A percentile compares a stretch with the other conserved stretches of the same genome.
Conservation (phyloP, 2,113 vertebrate genomes). For the Barnardius zonarius region DNA sequence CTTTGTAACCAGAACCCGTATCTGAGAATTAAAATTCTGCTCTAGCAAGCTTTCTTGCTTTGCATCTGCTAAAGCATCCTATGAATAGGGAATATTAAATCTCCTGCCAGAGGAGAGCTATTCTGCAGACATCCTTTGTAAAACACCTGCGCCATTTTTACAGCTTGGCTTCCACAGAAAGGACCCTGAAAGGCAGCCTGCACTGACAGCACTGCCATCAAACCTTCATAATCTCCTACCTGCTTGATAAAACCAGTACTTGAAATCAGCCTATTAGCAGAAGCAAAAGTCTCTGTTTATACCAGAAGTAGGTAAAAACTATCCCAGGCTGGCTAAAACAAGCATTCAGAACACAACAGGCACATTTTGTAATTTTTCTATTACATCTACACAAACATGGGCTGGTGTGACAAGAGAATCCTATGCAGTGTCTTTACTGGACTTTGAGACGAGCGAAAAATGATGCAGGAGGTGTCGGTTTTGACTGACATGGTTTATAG, state of each 20-base stretch:
- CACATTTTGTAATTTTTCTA: background rate
- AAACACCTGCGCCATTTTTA: background rate
- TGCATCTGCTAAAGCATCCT: background rate
- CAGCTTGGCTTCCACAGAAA: background rate
- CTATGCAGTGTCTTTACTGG: background rate
- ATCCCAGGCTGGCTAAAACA: background rate
- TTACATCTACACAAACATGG: background rate
- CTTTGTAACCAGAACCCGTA: background rate
- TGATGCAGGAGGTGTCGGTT: background rate
- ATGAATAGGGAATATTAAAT: fast-evolving
- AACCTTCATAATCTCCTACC: background rate
- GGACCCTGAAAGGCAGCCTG: background rate
- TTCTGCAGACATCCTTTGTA: background rate
- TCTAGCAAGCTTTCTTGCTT: background rate
- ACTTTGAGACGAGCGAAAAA: background rate
- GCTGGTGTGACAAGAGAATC: background rate
- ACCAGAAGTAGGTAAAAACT: background rate
- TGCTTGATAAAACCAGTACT: background rate
- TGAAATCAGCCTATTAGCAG: background rate
- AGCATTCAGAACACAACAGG: background rate
- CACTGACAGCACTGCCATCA: background rate
- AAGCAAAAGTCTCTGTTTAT: background rate
- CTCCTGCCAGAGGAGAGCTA: background rate
- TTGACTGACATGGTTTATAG: background rate
- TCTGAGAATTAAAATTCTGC: background rate